These are phyloP conservation scores for Mesocentrotus franciscanus DNA, from an alignment of 53 echinoderm and acorn worm species.

Conservation along the genomic window DNA sequence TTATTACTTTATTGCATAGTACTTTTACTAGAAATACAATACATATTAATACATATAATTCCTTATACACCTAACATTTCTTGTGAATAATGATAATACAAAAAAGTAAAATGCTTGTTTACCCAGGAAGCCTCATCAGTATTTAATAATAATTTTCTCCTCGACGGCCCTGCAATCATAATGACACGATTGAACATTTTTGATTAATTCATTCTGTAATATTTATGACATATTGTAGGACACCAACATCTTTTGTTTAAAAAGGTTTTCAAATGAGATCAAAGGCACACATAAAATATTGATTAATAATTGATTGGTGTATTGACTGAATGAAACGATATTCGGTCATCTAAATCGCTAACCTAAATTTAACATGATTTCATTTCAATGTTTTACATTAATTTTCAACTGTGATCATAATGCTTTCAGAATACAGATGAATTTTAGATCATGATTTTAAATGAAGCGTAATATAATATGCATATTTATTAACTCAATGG, in stretches of 20 bases:
- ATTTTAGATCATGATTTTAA: no score
- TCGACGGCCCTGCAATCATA: no score
- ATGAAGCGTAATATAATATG: no score
- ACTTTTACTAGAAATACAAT: conserved; percentile 42
- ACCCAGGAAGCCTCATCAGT: no score
- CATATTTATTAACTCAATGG: background rate
- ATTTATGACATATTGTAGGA: background rate
- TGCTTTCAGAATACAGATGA: background rate
- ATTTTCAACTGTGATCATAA: no score
- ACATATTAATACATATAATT: background rate
- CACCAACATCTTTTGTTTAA: background rate
- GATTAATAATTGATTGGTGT: background rate
- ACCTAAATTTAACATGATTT: background rate
- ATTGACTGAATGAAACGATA: background rate
- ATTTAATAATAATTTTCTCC: no score
- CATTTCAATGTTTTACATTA: no score
- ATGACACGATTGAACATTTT: background rate
- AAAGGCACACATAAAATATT: background rate
- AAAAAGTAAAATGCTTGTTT: no score
- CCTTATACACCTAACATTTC: background rate
- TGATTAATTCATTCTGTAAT: background rate
- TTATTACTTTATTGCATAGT: conserved; percentile 19
- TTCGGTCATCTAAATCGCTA: background rate
- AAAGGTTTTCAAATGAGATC: background rate
- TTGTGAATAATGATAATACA: background rate